Base-by-base conservation (phyloP, 2,113 vertebrate genomes). In the Macquaria ambigua region DNA sequence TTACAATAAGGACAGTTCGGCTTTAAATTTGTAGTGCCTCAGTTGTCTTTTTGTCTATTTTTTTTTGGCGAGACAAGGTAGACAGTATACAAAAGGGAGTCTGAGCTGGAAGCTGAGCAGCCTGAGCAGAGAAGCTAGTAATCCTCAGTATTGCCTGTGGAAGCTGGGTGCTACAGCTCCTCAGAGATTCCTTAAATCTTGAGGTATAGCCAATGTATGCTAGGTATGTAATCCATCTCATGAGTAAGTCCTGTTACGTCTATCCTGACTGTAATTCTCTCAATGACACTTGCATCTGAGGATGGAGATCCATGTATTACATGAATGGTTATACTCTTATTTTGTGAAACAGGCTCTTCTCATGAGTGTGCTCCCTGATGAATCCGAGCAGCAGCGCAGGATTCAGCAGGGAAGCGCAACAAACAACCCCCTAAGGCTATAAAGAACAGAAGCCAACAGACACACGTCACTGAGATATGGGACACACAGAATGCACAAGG, bases 381-480 rank as follows among this genome's bases (percentile, higher is more conserved):
- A 66, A 82, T 84, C 43, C 3, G 6, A 79, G 53, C 88, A 68
- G 88, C 74, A 63, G 10, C 6, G 79, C 62, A 58, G 25, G 74
- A 86, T 92, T 81, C 85, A 73, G 86, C 66, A 7, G 52, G 52
- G 75, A 81, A 64, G 79, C 46, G 34, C 55, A 75, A 81, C 81
- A 88, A 90, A 83, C 78, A 82, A 75, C 52, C 81, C 74, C 82
- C 66, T 18, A 23, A 67, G 82, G 90, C 72, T 39, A 31, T 14
- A 14, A 46, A 70, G 78, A 88, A 74, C 77, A 90, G 82, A 79
- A 69, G 76, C 89, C 84, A 83, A 59, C 77, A 82, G 66, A 79
- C 61, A 61, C 68, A 31, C 34, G 4, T 85, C 82, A 71, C 52
- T 10, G 53, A 81, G 50, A 83, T 74, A 71, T 75, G 85, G 83